These are phyloP conservation scores for Esperia sulphurella DNA, from an alignment of 2,888 invertebrate genomes.

Conservation along the genomic window DNA sequence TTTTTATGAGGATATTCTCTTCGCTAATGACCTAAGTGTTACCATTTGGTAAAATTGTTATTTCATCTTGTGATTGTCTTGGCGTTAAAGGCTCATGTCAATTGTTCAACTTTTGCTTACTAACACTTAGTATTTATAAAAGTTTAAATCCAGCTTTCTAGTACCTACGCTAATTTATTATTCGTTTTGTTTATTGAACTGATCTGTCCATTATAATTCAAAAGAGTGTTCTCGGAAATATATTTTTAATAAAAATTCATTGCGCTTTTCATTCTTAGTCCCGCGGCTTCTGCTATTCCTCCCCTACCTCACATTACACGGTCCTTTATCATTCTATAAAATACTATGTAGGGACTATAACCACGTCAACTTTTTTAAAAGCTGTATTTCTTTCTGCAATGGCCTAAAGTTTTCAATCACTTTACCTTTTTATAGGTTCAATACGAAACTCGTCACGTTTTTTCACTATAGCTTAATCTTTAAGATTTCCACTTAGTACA, in stretches of 20 bases:
- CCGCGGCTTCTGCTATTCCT: conserved; percentile 50
- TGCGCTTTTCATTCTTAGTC: conserved; percentile 71
- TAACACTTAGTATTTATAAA: conserved; percentile 26
- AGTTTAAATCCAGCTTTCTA: conserved; percentile 68
- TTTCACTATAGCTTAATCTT: too few relatives aligned
- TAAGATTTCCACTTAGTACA: not conserved
- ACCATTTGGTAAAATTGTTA: conserved; percentile 33
- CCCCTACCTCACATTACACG: too few relatives aligned
- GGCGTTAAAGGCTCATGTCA: conserved; percentile 48
- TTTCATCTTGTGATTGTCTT: conserved; percentile 25
- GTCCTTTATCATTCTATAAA: not conserved
- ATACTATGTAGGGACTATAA: too few relatives aligned
- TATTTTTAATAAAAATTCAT: conserved; percentile 68
- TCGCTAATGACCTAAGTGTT: conserved; percentile 29
- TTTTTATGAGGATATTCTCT: conserved; percentile 30
- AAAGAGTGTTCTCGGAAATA: conserved; percentile 67
- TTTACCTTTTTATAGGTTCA: too few relatives aligned
- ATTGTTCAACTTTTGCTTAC: conserved; percentile 39
- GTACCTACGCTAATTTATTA: conserved; percentile 32
- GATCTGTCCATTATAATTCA: conserved; percentile 70
- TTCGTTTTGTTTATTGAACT: conserved; percentile 53
- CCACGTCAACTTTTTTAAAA: too few relatives aligned
- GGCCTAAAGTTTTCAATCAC: too few relatives aligned
- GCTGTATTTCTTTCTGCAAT: too few relatives aligned
- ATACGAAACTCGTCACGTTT: too few relatives aligned